Evolutionary conservation across 2,888 invertebrate species (phyloP).

Genomic region (Dexiosoma caninum): DNA sequence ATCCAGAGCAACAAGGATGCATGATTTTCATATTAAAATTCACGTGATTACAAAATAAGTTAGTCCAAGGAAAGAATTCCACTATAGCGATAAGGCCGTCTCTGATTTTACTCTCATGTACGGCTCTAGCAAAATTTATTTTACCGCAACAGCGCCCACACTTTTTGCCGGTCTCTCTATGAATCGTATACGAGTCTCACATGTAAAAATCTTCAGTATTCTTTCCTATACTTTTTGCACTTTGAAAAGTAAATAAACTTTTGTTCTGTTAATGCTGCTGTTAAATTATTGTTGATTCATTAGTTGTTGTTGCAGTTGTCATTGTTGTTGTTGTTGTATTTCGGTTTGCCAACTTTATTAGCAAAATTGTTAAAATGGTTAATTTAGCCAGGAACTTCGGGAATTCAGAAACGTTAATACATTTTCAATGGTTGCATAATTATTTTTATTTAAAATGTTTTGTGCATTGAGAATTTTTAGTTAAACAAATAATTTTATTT

Average conservation of each 20-base stretch:
- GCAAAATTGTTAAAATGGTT: slow-evolving; percentile 53
- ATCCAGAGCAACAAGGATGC: too few relatives aligned
- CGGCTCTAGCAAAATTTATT: slow-evolving; percentile 16
- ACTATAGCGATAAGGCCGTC: too few relatives aligned
- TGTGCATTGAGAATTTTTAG: too few relatives aligned
- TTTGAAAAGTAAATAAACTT: slow-evolving; percentile 47
- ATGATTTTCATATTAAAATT: too few relatives aligned
- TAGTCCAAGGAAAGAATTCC: too few relatives aligned
- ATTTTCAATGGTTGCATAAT: too few relatives aligned
- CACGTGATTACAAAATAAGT: too few relatives aligned
- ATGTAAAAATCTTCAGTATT: not conserved
- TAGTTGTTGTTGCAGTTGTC: not conserved
- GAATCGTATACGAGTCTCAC: not conserved
- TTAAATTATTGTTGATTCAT: not conserved
- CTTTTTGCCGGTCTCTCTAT: slow-evolving; percentile 19
- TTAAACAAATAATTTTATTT: too few relatives aligned
- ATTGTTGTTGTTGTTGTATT: slow-evolving; percentile 8
- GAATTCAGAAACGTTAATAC: too few relatives aligned
- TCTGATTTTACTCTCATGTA: too few relatives aligned
- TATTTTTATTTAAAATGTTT: too few relatives aligned
- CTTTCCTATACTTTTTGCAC: slow-evolving; percentile 4
- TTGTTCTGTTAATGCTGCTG: not conserved
- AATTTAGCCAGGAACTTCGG: slow-evolving; percentile 18
- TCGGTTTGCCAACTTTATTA: slow-evolving; percentile 58
- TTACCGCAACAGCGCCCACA: slow-evolving; percentile 44